Evolutionary conservation across 2,888 invertebrate genomes (phyloP).

Genomic region (Monochamus alternatus): DNA sequence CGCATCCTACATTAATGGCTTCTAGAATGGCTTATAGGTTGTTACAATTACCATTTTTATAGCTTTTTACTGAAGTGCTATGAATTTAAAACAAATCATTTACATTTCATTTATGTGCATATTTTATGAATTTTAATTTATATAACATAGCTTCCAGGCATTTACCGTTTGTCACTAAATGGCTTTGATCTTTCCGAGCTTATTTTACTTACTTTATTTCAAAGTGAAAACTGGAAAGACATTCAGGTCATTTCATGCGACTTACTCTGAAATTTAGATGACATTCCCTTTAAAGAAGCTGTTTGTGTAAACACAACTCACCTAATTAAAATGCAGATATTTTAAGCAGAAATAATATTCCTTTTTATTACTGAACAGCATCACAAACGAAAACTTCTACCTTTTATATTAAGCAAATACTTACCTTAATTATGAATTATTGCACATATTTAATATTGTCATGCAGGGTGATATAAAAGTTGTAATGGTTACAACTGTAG

Average conservation of each 20-base stretch:
- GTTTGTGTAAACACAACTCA: not conserved
- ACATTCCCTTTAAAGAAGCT: not conserved
- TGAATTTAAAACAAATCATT: constrained; percentile 39
- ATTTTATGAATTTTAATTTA: constrained; percentile 33
- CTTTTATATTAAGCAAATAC: too few species aligned
- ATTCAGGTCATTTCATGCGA: not conserved
- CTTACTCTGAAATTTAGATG: constrained; percentile 2
- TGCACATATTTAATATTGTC: too few species aligned
- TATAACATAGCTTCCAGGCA: constrained; percentile 15
- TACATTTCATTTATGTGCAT: constrained; percentile 36
- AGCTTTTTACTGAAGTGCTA: constrained; percentile 23
- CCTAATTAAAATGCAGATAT: too few species aligned
- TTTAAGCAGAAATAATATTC: too few species aligned
- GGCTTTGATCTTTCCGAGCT: constrained; percentile 8
- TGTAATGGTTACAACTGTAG: too few species aligned
- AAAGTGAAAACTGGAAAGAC: not conserved
- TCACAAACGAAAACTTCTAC: too few species aligned
- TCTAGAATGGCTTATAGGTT: not conserved
- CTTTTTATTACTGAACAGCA: too few species aligned
- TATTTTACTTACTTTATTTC: constrained; percentile 21
- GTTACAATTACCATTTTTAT: constrained; percentile 40
- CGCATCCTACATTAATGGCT: not conserved
- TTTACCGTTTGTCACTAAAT: constrained; percentile 16
- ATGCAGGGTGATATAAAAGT: too few species aligned
- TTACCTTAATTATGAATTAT: too few species aligned